Evolutionary conservation across 2,888 invertebrate species (phyloP).

Genomic region (Cephus runcator): DNA sequence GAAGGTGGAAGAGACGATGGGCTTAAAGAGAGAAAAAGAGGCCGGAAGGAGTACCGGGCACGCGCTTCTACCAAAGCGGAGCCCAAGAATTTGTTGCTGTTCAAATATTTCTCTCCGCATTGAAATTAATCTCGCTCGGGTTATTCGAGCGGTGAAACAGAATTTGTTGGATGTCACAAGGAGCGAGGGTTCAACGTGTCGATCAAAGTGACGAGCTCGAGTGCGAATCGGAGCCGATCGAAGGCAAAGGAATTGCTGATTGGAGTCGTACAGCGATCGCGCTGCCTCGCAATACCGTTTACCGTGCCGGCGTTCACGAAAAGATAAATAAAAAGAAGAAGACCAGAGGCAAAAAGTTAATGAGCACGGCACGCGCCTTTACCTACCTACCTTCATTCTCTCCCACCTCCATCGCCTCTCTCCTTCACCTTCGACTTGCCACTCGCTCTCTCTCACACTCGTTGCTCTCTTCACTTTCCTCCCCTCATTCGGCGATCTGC

Average conservation of each 20-base stretch:
- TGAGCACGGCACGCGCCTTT: constrained; percentile 53
- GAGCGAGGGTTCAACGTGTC: not conserved
- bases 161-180: not conserved
- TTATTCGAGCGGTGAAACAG: not conserved
- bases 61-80: not conserved
- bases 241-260: not conserved
- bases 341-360: constrained; percentile 44
- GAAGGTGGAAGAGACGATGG: constrained; percentile 31
- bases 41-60: constrained; percentile 22
- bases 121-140: not conserved
- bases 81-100: not conserved
- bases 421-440: constrained; percentile 18
- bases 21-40: constrained; percentile 31
- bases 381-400: constrained; percentile 29
- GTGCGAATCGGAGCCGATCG: not conserved
- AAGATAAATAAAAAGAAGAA: constrained; percentile 14
- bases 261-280: not conserved
- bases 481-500: not conserved
- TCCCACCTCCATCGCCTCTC: constrained; percentile 19
- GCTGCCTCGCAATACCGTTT: not conserved
- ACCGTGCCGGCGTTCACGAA: not conserved
- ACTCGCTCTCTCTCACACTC: constrained; percentile 15
- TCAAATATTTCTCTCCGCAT: not conserved
- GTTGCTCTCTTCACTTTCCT: constrained; percentile 24
- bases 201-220: not conserved